Base-by-base conservation (phyloP, 2,113 vertebrate genomes). In the Cyanoramphus novaezelandiae region DNA sequence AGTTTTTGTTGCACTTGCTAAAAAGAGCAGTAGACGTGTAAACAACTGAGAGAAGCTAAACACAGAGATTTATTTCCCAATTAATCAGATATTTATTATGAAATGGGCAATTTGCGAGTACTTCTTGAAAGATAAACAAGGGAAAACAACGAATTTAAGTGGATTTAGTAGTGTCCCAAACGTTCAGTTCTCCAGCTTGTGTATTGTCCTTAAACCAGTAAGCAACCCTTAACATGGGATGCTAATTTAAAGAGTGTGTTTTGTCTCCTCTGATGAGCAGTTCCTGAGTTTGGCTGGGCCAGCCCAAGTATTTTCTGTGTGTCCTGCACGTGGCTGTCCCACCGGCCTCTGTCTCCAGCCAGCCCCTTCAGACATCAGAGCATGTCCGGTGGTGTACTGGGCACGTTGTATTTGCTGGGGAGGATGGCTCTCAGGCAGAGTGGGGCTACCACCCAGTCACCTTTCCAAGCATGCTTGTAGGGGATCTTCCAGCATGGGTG, bases 1-100 rank as follows among this genome's bases (percentile, higher is more conserved):
- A 86, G 83, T 88, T 93, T 90, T 86, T 91, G 65, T 93, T 97
- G 77, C 93, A 96, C 94, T 96, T 85, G 59, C 87, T 96, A 70
- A 96, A 88, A 96, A 75, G 78, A 93, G 72, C 86, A 89, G 64
- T 46, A 93, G 90, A 95, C 60, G 43, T 78, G 57, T 86, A 96
- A 97, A 94, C 80, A 95, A 63, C 50, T 33, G 93, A n/a, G 53
- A n/a, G 3, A 33, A 27, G 43, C 80, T 96, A 97, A 97, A 95
- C 81, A 53, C 10, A 49, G 95, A 83, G 93, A 43, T 93, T 92
- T 95, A 62, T 96, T 95, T 95, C 96, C 79, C 35, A 80, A 88
- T 95, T 95, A 95, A 86, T 80, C 76, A 28, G 59, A 2, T 92
- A 41, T 78, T 95, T 97, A 62, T 93, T 96, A 91, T 53, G 75